Evolutionary conservation across 2,797 vertebrate species (phyloP), one percentile per base, ranked within the genome.

Genomic region (Gouania willdenowi): DNA sequence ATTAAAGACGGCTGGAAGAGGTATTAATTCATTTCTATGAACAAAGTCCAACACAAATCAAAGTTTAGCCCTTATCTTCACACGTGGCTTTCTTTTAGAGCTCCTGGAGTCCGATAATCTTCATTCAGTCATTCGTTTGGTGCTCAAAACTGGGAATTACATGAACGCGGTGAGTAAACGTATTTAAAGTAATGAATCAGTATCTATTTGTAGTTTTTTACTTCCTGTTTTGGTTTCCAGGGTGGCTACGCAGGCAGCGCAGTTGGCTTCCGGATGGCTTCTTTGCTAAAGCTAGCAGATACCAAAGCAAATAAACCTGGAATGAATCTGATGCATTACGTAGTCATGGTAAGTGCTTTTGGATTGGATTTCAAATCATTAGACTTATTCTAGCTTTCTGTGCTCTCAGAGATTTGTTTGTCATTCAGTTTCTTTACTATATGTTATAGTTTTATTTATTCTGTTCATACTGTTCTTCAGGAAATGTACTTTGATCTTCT

Each of bases 241-340:
- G 92, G 89, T 0, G 89, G 91, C 9, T 92, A 92, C 3, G 91
- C 92, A 0, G 92, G 92, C 34, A 88, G 84, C 6, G 92, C 91
- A 0, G 24, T 89, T 0, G 91, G 90, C 6, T 94, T 92, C 45
- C 79, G 88, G 15, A 86, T 92, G 65, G 42, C 87, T 3, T 93
- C 91, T 1, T 80, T 93, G 25, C 76, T 92, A 25, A 90, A 91
- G 55, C 72, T 93, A 5, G 88, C 56, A 0, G 92, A 93, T 59
- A 92, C 91, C 25, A 91, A 90, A 63, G 89, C 90, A 48, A 92
- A 91, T 75, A 87, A 87, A 64, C 92, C 91, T 0, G 91, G 91
- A 47, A 87, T 91, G 88, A 92, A 92, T 64, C 88, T 93, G 2
- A 88, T 93, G 89, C 92, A 93, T 69, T 94, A 92, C 2, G 88